Evolutionary conservation across 2,888 invertebrate species (phyloP), one percentile per base, ranked within the genome.

Genomic region (Congeria kusceri): DNA sequence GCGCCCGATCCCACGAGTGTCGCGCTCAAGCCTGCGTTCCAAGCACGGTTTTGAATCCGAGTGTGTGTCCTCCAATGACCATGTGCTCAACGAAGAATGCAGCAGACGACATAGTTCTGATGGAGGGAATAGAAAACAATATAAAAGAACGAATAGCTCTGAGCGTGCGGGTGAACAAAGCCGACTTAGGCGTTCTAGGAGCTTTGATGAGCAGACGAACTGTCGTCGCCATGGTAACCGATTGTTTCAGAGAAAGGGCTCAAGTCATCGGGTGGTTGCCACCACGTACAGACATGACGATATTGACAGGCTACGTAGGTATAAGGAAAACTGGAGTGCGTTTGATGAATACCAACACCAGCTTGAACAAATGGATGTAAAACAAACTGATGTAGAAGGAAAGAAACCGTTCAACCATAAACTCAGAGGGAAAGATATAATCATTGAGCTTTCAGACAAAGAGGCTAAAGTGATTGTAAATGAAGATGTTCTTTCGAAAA

Each of bases 361-460:
- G 32, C 32, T 11, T n/a, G 44, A 65, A 13, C 20, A 29, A 28
- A 32, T 58, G 0, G 5, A 44, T n/a, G 20, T 20, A 13, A 39
- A 39, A 39, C 39, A 39, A 39, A 32, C 39, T 32, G 47, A n/a
- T 49, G 57, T 29, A 27, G 57, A 68, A 29, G 23, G 4, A 13
- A 56, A 25, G n/a, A 58, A 56, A 23, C 46, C 11, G 1, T 56
- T 32, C 29, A 59, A 63, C 20, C 72, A 68, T 32, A 69, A 75
- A 59, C 66, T 79, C 39, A 74, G 63, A 59, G 79, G 79, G 11
- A 79, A 74, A 68, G 79, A 79, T 63, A 44, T 79, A 23, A 53
- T 74, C 53, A 79, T 79, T 44, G 79, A 71, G 49, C 61, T 79
- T 25, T 66, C 74, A 27, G 75, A 62, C 15, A 59, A 66, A 39